Conservation (phyloP, 1,140 invertebrate species). For the Zaprionus taronus region DNA sequence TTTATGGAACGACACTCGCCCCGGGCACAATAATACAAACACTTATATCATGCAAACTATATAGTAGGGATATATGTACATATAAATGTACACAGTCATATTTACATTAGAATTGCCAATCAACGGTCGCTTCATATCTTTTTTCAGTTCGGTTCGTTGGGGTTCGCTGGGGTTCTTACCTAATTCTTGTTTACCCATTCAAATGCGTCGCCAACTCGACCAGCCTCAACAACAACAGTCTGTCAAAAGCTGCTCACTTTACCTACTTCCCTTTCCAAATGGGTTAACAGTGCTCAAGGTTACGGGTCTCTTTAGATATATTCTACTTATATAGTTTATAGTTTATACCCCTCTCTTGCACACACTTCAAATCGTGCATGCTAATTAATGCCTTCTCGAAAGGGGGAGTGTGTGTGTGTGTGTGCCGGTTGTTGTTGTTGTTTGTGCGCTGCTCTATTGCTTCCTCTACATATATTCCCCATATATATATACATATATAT, state of each 20-base stretch:
- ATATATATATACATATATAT: neutral
- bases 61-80: neutral
- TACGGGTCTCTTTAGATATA: neutral
- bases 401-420: slow-evolving; percentile 42
- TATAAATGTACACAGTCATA: slow-evolving; percentile 19
- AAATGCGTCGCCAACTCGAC: slow-evolving; percentile 29
- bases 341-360: neutral
- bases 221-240: slow-evolving; percentile 22
- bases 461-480: slow-evolving; percentile 17
- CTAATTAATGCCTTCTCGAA: slow-evolving; percentile 56
- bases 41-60: slow-evolving; percentile 14
- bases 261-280: slow-evolving; percentile 8
- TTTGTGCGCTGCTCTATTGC: slow-evolving; percentile 36
- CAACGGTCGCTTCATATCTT: slow-evolving; percentile 1
- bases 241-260: slow-evolving; percentile 15
- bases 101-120: slow-evolving; percentile 47
- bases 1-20: slow-evolving; percentile 17
- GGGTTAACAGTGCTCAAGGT: slow-evolving; percentile 32
- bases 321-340: neutral
- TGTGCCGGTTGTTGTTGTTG: slow-evolving; percentile 21
- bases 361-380: slow-evolving; percentile 46
- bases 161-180: slow-evolving; percentile 5
- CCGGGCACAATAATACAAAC: slow-evolving; percentile 16
- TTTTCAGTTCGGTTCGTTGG: slow-evolving; percentile 9
- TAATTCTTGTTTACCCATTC: slow-evolving; percentile 17